These are phyloP conservation scores for Papilio polyxenes DNA, from an alignment of 1,140 invertebrate genomes.

Conservation along the genomic window DNA sequence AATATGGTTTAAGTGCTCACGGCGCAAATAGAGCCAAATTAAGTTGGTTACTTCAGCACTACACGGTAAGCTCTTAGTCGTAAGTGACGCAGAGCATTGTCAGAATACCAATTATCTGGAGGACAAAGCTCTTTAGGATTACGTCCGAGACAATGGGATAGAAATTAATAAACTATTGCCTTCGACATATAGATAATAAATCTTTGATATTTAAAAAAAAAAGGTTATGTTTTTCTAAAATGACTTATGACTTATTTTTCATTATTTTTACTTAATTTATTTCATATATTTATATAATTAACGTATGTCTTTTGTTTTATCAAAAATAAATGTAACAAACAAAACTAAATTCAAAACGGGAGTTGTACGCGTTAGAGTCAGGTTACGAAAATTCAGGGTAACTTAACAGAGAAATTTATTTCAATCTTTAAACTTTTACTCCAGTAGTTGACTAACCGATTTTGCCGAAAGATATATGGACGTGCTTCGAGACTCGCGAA, in stretches of 20 bases:
- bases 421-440: conserved; percentile 27
- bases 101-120: conserved; percentile 1
- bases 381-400: neutral
- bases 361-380: neutral
- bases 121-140: conserved; percentile 21
- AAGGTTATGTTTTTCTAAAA: no score
- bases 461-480: conserved; percentile 13
- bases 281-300: no score
- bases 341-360: neutral
- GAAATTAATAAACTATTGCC: neutral
- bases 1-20: neutral
- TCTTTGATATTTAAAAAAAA: neutral
- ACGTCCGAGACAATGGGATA: neutral
- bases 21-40: neutral
- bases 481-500: neutral
- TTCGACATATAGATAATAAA: neutral
- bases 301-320: no score
- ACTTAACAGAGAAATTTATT: conserved; percentile 13
- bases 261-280: no score
- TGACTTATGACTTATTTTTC: no score
- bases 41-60: conserved; percentile 26
- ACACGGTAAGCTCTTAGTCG: conserved; percentile 24
- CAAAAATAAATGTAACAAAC: neutral
- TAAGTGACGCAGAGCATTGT: conserved; percentile 13
- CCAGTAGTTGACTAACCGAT: conserved; percentile 31